Evolutionary conservation across 2,888 invertebrate species (phyloP).

Genomic region (Crepidodera aurea): DNA sequence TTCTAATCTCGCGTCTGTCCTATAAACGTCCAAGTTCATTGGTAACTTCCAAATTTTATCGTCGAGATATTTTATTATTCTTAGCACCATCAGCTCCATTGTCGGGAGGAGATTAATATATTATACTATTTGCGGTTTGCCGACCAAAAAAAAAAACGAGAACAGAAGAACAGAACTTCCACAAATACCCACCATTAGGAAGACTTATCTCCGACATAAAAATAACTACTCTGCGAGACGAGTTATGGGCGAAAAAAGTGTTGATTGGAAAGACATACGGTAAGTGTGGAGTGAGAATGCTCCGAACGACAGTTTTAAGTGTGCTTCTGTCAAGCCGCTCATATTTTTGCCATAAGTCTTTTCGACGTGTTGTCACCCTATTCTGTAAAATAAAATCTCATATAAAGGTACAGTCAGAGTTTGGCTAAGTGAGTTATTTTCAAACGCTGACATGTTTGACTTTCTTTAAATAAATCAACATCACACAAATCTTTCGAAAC

Average conservation of each 20-base stretch:
- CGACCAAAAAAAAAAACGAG: not conserved
- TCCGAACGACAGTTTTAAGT: slow-evolving; percentile 32
- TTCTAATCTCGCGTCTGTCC: not conserved
- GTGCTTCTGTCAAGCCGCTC: slow-evolving; percentile 30
- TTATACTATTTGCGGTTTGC: slow-evolving; percentile 15
- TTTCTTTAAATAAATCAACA: not conserved
- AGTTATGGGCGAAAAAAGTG: slow-evolving; percentile 35
- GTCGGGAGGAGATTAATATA: slow-evolving; percentile 16
- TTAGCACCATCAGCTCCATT: slow-evolving; percentile 12
- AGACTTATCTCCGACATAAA: slow-evolving; percentile 25
- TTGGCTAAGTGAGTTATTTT: slow-evolving; percentile 34
- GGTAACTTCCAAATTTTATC: slow-evolving; percentile 6
- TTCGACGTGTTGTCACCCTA: slow-evolving; percentile 33
- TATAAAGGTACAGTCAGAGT: slow-evolving; percentile 28
- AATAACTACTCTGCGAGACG: slow-evolving; percentile 23
- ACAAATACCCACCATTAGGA: slow-evolving; percentile 13
- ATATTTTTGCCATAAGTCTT: slow-evolving; percentile 39
- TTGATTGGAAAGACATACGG: slow-evolving; percentile 36
- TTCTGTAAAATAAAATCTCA: slow-evolving; percentile 32
- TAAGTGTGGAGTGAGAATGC: slow-evolving; percentile 29
- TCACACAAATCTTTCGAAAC: not conserved
- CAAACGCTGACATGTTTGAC: slow-evolving; percentile 22
- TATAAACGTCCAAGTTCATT: slow-evolving; percentile 2
- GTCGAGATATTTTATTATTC: slow-evolving; percentile 4
- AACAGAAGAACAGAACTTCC: slow-evolving; percentile 9